Conservation (phyloP, 2,113 vertebrate species). For the Lamprotornis superbus region DNA sequence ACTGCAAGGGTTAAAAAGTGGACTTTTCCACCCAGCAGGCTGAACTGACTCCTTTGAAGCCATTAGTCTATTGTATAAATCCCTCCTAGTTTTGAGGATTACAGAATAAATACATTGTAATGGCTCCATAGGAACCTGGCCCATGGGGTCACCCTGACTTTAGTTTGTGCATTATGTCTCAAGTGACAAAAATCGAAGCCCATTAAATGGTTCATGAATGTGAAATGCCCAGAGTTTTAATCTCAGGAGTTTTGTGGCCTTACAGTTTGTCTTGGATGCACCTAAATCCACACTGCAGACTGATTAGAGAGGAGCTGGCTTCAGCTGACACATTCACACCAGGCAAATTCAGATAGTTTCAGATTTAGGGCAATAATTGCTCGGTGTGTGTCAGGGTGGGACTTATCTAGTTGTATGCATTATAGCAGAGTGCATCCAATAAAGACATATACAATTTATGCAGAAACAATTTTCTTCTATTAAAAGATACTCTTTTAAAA, state of each 20-base stretch:
- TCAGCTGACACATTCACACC: not conserved
- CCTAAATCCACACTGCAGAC: not conserved
- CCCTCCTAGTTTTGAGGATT: conserved; percentile 48
- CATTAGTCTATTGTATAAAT: conserved; percentile 52
- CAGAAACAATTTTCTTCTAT: not conserved
- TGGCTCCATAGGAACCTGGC: conserved; percentile 19
- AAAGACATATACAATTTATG: not conserved
- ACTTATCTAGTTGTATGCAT: not conserved
- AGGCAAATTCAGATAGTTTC: not conserved
- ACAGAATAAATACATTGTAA: conserved; percentile 51
- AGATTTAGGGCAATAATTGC: not conserved
- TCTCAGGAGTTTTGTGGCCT: not conserved
- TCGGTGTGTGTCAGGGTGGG: not conserved
- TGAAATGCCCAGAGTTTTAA: conserved; percentile 31
- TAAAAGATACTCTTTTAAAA: not conserved
- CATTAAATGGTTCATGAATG: conserved; percentile 38
- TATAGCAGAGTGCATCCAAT: not conserved
- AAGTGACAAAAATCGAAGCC: conserved; percentile 48
- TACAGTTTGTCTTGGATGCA: not conserved
- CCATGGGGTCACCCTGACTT: conserved; percentile 32
- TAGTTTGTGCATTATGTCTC: not conserved
- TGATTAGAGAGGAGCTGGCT: not conserved
- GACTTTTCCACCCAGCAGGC: conserved; percentile 12
- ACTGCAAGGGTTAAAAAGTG: conserved; percentile 33
- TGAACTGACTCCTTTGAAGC: conserved; percentile 42